A percentile compares a stretch with the other conserved stretches of the same genome.
These are phyloP conservation scores for Charaxes varanes DNA, from an alignment of 1,140 invertebrate species.

Conservation along the genomic window DNA sequence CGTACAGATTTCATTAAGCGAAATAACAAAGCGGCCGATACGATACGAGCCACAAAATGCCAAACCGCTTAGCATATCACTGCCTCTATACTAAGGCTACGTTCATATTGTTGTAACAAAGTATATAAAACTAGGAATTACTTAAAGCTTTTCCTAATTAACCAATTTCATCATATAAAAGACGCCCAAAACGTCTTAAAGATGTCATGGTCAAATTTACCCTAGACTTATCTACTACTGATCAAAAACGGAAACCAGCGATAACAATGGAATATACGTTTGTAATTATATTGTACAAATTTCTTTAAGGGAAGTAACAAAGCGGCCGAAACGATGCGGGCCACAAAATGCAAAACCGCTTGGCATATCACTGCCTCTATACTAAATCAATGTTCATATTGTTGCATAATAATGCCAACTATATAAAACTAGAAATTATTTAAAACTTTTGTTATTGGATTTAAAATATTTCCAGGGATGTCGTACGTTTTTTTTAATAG, in stretches of 20 bases:
- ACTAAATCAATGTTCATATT: conserved; percentile 36
- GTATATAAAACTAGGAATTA: too few relatives aligned
- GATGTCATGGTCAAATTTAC: conserved; percentile 14
- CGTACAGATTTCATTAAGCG: conserved; percentile 46
- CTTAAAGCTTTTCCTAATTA: too few relatives aligned
- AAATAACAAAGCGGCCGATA: conserved; percentile 41
- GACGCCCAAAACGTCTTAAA: too few relatives aligned
- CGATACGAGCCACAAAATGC: conserved; percentile 47
- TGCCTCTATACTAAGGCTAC: conserved; percentile 32
- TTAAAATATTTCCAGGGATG: too few relatives aligned
- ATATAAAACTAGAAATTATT: too few relatives aligned
- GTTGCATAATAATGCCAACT: too few relatives aligned
- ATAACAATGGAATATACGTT: conserved; percentile 34
- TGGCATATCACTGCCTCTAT: conserved; percentile 44
- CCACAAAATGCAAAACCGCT: conserved; percentile 55
- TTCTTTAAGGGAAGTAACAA: conserved; percentile 52
- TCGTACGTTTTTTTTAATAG: too few relatives aligned
- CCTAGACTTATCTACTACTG: too few relatives aligned
- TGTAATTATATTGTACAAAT: conserved; percentile 41
- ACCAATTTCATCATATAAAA: too few relatives aligned
- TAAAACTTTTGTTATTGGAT: too few relatives aligned
- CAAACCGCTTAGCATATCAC: conserved; percentile 58
- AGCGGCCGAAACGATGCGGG: conserved; percentile 32
- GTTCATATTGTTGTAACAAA: conserved; percentile 30
- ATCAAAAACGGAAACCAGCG: too few relatives aligned